Evolutionary conservation across 2,797 vertebrate genomes (phyloP).

Genomic region (Forpus xanthops): DNA sequence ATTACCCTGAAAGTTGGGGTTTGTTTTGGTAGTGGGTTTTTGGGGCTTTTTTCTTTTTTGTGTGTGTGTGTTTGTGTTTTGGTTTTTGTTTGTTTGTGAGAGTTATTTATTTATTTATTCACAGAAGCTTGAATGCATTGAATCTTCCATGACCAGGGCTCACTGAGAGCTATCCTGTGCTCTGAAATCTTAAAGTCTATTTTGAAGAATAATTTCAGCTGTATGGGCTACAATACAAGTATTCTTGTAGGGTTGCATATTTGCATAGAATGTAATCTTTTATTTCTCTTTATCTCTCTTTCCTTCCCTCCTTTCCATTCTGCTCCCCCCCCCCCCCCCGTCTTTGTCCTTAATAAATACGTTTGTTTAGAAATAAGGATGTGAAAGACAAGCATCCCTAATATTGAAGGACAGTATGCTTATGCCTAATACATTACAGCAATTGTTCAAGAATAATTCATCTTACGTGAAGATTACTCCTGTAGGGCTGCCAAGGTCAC

Average conservation of each 20-base stretch:
- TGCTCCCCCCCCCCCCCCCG: fast-evolving
- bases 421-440: constrained; percentile 65
- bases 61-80: not conserved
- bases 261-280: not conserved
- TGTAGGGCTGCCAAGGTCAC: constrained; percentile 66
- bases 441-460: constrained; percentile 73
- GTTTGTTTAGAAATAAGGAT: constrained; percentile 52
- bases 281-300: not conserved
- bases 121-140: not conserved
- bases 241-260: not conserved
- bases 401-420: constrained; percentile 67
- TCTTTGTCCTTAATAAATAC: constrained; percentile 54
- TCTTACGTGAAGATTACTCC: constrained; percentile 65
- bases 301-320: not conserved
- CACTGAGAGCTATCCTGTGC: not conserved
- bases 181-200: not conserved
- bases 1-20: not conserved
- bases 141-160: not conserved
- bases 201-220: not conserved
- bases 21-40: not conserved
- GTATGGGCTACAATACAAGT: not conserved
- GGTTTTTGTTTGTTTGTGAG: not conserved
- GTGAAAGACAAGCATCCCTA: constrained; percentile 68
- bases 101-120: not conserved
- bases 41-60: no score